A percentile compares a stretch with the other conserved stretches of the same genome.
Evolutionary conservation across 2,888 invertebrate genomes (phyloP).

Genomic region (Micoletzkya japonica): DNA sequence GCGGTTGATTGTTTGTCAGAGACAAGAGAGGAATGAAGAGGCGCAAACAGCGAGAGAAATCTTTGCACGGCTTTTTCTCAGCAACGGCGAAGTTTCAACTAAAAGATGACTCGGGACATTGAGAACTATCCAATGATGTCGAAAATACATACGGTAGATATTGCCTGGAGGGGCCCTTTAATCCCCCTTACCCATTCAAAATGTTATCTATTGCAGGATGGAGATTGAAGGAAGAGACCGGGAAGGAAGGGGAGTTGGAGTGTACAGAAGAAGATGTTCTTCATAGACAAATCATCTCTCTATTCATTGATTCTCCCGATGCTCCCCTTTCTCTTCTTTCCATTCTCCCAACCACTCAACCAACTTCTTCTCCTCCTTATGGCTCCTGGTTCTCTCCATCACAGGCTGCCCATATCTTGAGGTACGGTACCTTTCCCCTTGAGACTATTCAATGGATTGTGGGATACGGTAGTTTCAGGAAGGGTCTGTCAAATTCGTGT

Average conservation of each 20-base stretch:
- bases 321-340: slow-evolving; percentile 12
- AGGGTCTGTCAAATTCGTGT: slow-evolving; percentile 39
- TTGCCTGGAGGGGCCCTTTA: too few species aligned
- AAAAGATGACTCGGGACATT: too few species aligned
- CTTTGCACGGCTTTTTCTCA: too few species aligned
- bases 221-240: slow-evolving; percentile 5
- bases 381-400: slow-evolving; percentile 17
- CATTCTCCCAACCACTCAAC: neutral
- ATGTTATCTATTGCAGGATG: slow-evolving; percentile 14
- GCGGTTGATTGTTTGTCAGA: neutral
- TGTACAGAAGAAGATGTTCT: neutral
- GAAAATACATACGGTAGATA: too few species aligned
- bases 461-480: slow-evolving; percentile 32
- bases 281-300: slow-evolving; percentile 8
- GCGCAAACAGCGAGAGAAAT: too few species aligned
- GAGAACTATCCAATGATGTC: too few species aligned
- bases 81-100: too few species aligned
- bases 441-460: neutral
- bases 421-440: neutral
- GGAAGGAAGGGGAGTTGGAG: slow-evolving; percentile 2
- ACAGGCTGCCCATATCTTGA: slow-evolving; percentile 7
- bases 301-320: neutral
- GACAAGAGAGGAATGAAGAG: too few species aligned
- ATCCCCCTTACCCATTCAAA: neutral
- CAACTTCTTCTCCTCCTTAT: neutral